These are phyloP conservation scores for Caenorhabditis sp. DNA, from an alignment of 2,888 invertebrate species.

Conservation along the genomic window DNA sequence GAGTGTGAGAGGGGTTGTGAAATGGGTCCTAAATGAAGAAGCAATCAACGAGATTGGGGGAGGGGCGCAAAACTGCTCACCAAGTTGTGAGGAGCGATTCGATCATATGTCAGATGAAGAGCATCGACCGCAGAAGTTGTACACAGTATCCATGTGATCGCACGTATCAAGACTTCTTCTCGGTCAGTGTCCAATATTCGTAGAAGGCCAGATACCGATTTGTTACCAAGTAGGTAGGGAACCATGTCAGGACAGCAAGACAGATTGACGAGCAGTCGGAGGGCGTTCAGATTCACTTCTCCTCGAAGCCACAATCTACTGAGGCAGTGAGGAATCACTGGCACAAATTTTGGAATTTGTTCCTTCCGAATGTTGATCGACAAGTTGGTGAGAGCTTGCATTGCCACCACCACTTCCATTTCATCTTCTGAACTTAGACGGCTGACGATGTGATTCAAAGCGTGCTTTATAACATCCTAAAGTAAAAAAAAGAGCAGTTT, in stretches of 20 bases:
- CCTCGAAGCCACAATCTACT: slow-evolving; percentile 71
- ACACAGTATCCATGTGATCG: slow-evolving; percentile 75
- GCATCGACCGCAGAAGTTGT: slow-evolving; percentile 75
- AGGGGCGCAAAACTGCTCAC: slow-evolving; percentile 21
- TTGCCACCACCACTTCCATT: slow-evolving; percentile 73
- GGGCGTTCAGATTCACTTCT: slow-evolving; percentile 78
- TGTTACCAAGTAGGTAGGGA: slow-evolving; percentile 82
- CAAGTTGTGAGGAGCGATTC: slow-evolving; percentile 68
- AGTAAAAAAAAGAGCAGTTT: no score
- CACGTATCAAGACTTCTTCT: slow-evolving; percentile 72
- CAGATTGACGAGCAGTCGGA: slow-evolving; percentile 83
- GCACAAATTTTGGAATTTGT: slow-evolving; percentile 67
- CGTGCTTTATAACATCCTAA: slow-evolving; percentile 58
- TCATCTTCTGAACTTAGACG: slow-evolving; percentile 70
- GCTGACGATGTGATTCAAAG: slow-evolving; percentile 64
- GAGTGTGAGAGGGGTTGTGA: slow-evolving; percentile 72
- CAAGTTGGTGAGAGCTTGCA: slow-evolving; percentile 76
- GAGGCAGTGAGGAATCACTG: slow-evolving; percentile 69
- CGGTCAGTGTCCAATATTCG: slow-evolving; percentile 74
- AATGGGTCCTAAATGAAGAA: slow-evolving; percentile 69
- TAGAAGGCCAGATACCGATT: slow-evolving; percentile 78
- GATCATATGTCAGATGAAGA: slow-evolving; percentile 69
- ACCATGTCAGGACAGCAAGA: slow-evolving; percentile 83
- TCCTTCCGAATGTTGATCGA: slow-evolving; percentile 69
- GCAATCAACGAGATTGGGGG: not conserved